Percentiles rank a stretch among this genome's conserved stretches.
Evolutionary conservation across 2,797 vertebrate species (phyloP).

Genomic region (Salmo trutta): DNA sequence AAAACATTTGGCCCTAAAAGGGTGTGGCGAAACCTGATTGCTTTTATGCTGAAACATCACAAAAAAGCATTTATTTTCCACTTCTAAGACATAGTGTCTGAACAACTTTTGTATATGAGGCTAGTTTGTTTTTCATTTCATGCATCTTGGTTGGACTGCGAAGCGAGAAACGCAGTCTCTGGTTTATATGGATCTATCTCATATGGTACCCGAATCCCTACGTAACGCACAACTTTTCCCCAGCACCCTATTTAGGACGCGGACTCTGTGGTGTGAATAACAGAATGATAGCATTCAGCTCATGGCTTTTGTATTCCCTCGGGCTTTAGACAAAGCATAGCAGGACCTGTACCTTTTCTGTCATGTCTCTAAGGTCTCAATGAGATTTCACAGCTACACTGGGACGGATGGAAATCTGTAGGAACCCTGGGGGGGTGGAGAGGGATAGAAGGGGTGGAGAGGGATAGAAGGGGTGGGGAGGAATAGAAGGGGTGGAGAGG

Average conservation of each 20-base stretch:
- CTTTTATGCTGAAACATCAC: no score
- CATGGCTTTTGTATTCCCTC: conserved; percentile 15
- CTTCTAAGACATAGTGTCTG: neutral
- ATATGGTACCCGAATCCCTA: no score
- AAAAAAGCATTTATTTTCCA: no score
- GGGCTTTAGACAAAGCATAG: conserved; percentile 43
- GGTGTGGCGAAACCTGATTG: no score
- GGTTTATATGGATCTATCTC: neutral
- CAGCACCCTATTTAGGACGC: no score
- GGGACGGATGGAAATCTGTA: conserved; percentile 49
- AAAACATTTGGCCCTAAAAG: no score
- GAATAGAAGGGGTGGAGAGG: no score
- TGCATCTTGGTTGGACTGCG: conserved; percentile 32
- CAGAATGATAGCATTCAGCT: neutral
- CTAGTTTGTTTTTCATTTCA: conserved; percentile 46
- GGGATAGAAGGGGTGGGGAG: no score
- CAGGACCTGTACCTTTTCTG: conserved; percentile 42
- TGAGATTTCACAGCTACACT: conserved; percentile 59
- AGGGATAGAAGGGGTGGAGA: no score
- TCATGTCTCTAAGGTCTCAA: conserved; percentile 27
- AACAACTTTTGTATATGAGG: conserved; percentile 12
- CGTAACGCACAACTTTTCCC: no score
- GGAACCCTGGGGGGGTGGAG: conserved; percentile 14
- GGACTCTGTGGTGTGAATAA: neutral
- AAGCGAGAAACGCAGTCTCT: neutral